Evolutionary conservation across 1,140 invertebrate species (phyloP).

Genomic region (Pseudomyrmex pallidus): DNA sequence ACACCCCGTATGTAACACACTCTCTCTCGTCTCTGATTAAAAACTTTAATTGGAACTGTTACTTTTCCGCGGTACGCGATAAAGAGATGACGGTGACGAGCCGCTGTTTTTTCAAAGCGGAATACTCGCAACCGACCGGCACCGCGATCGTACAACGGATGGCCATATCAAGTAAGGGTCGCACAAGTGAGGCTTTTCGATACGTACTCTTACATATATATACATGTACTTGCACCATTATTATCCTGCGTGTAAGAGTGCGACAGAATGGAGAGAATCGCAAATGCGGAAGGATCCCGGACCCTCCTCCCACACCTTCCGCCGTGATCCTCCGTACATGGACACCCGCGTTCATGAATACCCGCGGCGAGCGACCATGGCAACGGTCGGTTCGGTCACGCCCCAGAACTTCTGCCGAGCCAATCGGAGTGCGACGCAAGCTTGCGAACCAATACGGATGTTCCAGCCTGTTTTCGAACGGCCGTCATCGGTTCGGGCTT

Average conservation of each 20-base stretch:
- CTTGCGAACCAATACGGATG: conserved; percentile 72
- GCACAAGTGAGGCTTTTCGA: conserved; percentile 21
- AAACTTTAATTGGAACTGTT: too few species aligned
- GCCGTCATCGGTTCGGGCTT: conserved; percentile 18
- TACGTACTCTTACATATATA: conserved; percentile 48
- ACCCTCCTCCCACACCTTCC: conserved; percentile 6
- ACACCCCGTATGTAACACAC: too few species aligned
- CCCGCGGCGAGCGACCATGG: conserved; percentile 74
- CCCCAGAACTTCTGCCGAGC: conserved; percentile 59
- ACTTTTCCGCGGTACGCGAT: neutral
- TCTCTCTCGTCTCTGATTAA: too few species aligned
- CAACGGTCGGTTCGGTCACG: conserved; percentile 65
- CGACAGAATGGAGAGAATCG: conserved; percentile 62
- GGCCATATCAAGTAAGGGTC: neutral
- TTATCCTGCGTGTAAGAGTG: conserved; percentile 55
- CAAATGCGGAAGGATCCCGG: conserved; percentile 49
- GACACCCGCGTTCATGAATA: conserved; percentile 53
- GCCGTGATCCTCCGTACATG: conserved; percentile 7
- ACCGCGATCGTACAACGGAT: conserved; percentile 16
- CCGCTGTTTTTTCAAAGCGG: conserved; percentile 13
- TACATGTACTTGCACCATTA: conserved; percentile 48
- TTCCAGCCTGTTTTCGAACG: conserved; percentile 35
- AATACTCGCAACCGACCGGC: neutral
- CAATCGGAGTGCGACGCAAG: conserved; percentile 71
- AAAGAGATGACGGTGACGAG: conserved; percentile 1